phyloP scores from a whole-genome alignment of 2,888 invertebrate species.

The Diaprepes abbreviatus region DNA sequence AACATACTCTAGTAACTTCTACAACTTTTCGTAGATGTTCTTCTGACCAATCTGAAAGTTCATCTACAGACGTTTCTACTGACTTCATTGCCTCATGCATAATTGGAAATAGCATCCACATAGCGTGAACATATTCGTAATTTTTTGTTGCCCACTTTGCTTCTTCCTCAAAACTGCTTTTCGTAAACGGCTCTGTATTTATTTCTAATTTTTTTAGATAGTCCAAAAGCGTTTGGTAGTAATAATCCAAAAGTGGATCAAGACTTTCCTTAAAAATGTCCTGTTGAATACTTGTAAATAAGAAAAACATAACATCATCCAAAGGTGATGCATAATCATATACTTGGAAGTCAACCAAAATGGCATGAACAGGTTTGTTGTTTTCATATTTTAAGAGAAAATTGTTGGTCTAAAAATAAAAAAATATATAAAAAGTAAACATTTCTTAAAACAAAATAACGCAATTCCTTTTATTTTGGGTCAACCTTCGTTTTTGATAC shows the following conservation, averaged over 20 bases:
- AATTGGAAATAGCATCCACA: slow-evolving; percentile 42
- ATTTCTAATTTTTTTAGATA: slow-evolving; percentile 29
- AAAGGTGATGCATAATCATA: slow-evolving; percentile 68
- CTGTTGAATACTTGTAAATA: slow-evolving; percentile 33
- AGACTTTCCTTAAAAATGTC: slow-evolving; percentile 17
- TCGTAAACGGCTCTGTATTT: slow-evolving; percentile 10
- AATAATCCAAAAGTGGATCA: slow-evolving; percentile 34
- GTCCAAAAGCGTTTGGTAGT: slow-evolving; percentile 27
- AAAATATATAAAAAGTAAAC: too few species aligned
- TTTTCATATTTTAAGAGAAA: slow-evolving; percentile 68
- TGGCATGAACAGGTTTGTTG: slow-evolving; percentile 58
- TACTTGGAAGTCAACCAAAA: slow-evolving; percentile 73
- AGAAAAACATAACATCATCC: slow-evolving; percentile 39
- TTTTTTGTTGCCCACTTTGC: slow-evolving; percentile 23
- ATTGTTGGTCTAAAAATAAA: slow-evolving; percentile 69
- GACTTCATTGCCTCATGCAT: slow-evolving; percentile 30
- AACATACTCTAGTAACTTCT: slow-evolving; percentile 17
- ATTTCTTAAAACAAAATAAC: too few species aligned
- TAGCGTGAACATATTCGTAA: slow-evolving; percentile 31
- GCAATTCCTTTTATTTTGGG: too few species aligned
- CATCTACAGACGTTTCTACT: slow-evolving; percentile 13
- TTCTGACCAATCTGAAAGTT: slow-evolving; percentile 10
- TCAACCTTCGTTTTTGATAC: too few species aligned
- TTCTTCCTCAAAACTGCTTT: slow-evolving; percentile 35
- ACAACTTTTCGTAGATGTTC: slow-evolving; percentile 18